Percentiles rank a stretch among this genome's conserved stretches.
Evolutionary conservation across 2,113 vertebrate genomes (phyloP).

Genomic region (Pyxicephalus adspersus): DNA sequence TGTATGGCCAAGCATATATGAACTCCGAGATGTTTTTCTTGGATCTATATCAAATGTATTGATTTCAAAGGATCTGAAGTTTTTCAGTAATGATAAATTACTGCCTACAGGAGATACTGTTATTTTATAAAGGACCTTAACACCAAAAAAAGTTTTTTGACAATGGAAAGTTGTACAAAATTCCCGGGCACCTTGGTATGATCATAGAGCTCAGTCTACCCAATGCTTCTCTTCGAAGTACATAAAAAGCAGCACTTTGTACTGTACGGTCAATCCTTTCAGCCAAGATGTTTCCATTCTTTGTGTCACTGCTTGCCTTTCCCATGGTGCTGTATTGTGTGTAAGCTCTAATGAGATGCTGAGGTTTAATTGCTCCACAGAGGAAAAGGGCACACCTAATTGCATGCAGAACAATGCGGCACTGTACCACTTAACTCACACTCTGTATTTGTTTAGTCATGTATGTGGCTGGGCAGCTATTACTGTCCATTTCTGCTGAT

Average conservation of each 20-base stretch:
- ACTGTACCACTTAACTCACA: not conserved
- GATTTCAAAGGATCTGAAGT: too few relatives aligned
- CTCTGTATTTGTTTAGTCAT: constrained; percentile 4
- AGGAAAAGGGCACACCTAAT: constrained; percentile 12
- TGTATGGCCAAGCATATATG: too few relatives aligned
- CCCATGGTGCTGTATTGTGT: constrained; percentile 23
- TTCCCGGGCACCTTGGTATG: too few relatives aligned
- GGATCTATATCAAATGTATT: too few relatives aligned
- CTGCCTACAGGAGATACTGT: too few relatives aligned
- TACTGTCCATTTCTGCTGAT: not conserved
- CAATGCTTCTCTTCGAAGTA: not conserved
- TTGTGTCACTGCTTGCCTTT: constrained; percentile 15
- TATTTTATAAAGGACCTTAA: too few relatives aligned
- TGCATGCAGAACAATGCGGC: constrained; percentile 20
- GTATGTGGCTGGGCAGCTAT: not conserved
- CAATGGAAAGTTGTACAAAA: too few relatives aligned
- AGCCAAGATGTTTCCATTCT: not conserved
- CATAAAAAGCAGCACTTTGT: not conserved
- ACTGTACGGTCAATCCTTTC: not conserved
- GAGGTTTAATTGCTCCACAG: constrained; percentile 40
- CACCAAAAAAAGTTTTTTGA: too few relatives aligned
- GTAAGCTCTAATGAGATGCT: constrained; percentile 39
- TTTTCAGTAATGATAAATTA: too few relatives aligned
- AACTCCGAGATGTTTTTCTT: too few relatives aligned
- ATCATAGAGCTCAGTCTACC: not conserved